Conservation (phyloP, 2,113 vertebrate genomes). For the Cichladusa arquata region DNA sequence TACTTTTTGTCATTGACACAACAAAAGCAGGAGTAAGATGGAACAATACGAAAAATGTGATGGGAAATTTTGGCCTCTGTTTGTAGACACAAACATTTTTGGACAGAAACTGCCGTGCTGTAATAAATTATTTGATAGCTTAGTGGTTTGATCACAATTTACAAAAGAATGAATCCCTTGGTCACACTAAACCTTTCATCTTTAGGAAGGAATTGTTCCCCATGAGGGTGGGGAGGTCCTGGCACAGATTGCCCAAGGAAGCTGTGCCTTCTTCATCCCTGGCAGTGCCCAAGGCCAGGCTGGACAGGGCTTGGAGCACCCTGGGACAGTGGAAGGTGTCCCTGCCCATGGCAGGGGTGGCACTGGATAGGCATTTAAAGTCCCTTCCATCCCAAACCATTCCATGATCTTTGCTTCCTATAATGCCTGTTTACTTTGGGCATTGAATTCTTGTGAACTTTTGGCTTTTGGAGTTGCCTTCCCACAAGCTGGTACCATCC, state of each 20-base stretch:
- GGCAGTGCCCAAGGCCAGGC: fast-evolving
- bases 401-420: not conserved
- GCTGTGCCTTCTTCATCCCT: not conserved
- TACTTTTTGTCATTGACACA: not conserved
- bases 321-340: not conserved
- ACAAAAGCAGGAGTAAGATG: not conserved
- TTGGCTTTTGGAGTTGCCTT: not conserved
- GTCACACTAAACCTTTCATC: not conserved
- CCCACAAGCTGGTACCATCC: not conserved
- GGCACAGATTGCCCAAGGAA: not conserved
- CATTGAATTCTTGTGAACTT: not conserved
- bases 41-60: not conserved
- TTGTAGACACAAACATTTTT: not conserved
- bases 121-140: not conserved
- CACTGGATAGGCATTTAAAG: not conserved
- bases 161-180: not conserved
- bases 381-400: not conserved
- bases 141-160: not conserved
- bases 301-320: not conserved
- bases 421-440: not conserved
- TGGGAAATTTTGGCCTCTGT: not conserved
- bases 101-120: not conserved
- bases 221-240: fast-evolving
- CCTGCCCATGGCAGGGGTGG: not conserved
- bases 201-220: not conserved